These are phyloP conservation scores for Drosophila burlai DNA, from an alignment of 1,140 invertebrate genomes.

Conservation along the genomic window DNA sequence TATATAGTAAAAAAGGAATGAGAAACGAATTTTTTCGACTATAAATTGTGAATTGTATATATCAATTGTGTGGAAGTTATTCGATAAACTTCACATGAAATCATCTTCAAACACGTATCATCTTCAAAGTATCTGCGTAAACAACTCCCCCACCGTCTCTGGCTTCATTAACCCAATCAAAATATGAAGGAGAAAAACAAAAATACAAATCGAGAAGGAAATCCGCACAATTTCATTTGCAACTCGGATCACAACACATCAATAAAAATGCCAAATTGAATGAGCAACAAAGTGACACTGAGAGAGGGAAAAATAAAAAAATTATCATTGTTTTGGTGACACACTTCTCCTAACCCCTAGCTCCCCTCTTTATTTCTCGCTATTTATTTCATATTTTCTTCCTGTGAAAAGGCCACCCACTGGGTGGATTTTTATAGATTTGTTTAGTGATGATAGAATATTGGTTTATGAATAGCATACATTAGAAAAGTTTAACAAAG, in stretches of 20 bases:
- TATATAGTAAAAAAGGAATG: neutral
- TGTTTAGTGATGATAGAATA: neutral
- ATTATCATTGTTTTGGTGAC: conserved; percentile 52
- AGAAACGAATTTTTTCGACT: neutral
- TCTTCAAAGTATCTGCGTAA: conserved; percentile 24
- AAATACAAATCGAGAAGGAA: conserved; percentile 17
- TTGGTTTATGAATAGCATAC: neutral
- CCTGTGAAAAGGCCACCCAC: conserved; percentile 34
- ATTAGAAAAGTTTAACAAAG: neutral
- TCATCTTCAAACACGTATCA: conserved; percentile 13
- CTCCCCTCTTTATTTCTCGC: neutral
- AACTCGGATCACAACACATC: conserved; percentile 66
- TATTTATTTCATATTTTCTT: conserved; percentile 8
- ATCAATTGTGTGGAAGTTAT: conserved; percentile 16
- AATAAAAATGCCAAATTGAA: conserved; percentile 75
- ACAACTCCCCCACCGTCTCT: conserved; percentile 1
- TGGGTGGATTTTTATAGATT: conserved; percentile 28
- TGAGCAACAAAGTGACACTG: conserved; percentile 26
- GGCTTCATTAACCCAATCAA: conserved; percentile 39
- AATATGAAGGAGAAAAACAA: conserved; percentile 21
- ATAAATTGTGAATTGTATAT: neutral
- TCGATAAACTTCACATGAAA: conserved; percentile 11
- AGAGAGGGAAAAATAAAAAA: conserved; percentile 27
- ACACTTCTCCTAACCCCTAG: conserved; percentile 8
- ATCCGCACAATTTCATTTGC: conserved; percentile 44